These are phyloP conservation scores for Nudaria mundana DNA, from an alignment of 2,888 invertebrate species.

Conservation along the genomic window DNA sequence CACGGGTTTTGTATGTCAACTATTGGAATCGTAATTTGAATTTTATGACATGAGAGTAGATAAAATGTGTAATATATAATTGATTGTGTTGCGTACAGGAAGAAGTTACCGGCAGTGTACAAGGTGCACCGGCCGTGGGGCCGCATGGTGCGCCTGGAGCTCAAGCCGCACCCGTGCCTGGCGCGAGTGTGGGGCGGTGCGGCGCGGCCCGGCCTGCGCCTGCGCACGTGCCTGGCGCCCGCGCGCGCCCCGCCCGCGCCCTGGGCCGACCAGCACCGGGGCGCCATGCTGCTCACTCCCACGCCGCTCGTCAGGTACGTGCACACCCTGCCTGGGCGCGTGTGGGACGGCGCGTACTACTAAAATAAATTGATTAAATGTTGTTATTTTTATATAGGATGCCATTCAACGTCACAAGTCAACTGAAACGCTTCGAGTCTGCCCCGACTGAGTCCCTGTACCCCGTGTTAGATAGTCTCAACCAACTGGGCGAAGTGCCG, in stretches of 20 bases:
- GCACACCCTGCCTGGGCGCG: not conserved
- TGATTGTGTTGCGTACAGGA: too few species aligned
- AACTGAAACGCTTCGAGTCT: slow-evolving; percentile 82
- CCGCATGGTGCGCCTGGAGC: slow-evolving; percentile 84
- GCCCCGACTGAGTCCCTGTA: slow-evolving; percentile 83
- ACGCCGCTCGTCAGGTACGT: slow-evolving; percentile 66
- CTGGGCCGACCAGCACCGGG: slow-evolving; percentile 84
- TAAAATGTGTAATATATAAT: too few species aligned
- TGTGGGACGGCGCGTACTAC: not conserved
- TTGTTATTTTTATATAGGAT: slow-evolving; percentile 56
- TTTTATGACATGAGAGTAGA: too few species aligned
- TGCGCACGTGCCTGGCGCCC: slow-evolving; percentile 88
- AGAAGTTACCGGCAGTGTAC: slow-evolving; percentile 89
- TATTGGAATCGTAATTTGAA: too few species aligned
- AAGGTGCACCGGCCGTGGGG: slow-evolving; percentile 87
- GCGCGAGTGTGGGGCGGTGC: slow-evolving; percentile 85
- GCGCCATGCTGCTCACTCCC: slow-evolving; percentile 88
- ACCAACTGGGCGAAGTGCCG: slow-evolving; percentile 94
- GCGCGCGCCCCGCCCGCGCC: slow-evolving; percentile 92
- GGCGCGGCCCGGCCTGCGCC: slow-evolving; percentile 84
- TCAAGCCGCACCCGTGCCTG: slow-evolving; percentile 92
- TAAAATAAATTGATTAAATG: not conserved
- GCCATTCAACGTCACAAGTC: slow-evolving; percentile 82
- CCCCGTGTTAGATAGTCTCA: slow-evolving; percentile 94
- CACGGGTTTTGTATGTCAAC: too few species aligned